Conservation (phyloP, 2,113 vertebrate species). For the Percina caprodes region DNA sequence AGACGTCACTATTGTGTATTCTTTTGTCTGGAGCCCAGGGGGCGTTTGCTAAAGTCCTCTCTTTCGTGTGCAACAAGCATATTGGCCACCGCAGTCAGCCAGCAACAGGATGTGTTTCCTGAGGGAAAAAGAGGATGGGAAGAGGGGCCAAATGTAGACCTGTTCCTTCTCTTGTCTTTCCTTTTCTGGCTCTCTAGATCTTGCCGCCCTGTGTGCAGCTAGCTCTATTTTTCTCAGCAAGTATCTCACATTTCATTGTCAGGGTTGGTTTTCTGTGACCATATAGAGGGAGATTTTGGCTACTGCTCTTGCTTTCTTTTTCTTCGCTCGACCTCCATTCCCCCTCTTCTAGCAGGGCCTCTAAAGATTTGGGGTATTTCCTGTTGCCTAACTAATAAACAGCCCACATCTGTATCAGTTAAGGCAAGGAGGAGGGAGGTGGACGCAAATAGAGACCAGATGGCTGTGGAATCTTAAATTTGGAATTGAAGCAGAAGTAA, state of each 20-base stretch:
- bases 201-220: slow-evolving; percentile 41
- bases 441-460: slow-evolving; percentile 81
- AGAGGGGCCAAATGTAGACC: slow-evolving; percentile 82
- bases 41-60: slow-evolving; percentile 73
- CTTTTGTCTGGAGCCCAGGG: slow-evolving; percentile 79
- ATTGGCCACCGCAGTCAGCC: slow-evolving; percentile 83
- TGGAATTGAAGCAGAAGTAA: slow-evolving; percentile 56
- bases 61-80: slow-evolving; percentile 86
- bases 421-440: slow-evolving; percentile 66
- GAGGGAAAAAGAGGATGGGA: slow-evolving; percentile 89
- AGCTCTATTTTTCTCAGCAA: slow-evolving; percentile 15
- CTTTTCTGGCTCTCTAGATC: slow-evolving; percentile 77
- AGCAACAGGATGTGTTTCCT: slow-evolving; percentile 99
- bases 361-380: slow-evolving; percentile 87
- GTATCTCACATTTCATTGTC: slow-evolving; percentile 11
- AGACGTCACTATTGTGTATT: slow-evolving; percentile 77
- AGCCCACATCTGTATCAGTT: slow-evolving; percentile 85
- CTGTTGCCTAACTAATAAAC: slow-evolving; percentile 86
- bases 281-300: slow-evolving; percentile 53
- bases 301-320: slow-evolving; percentile 39
- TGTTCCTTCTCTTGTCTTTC: slow-evolving; percentile 76
- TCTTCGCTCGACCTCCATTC: slow-evolving; percentile 41
- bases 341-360: slow-evolving; percentile 68
- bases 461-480: slow-evolving; percentile 79
- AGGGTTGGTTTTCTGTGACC: slow-evolving; percentile 44